Base-by-base conservation (phyloP, 2,113 vertebrate species). In the Oncorhynchus nerka region DNA sequence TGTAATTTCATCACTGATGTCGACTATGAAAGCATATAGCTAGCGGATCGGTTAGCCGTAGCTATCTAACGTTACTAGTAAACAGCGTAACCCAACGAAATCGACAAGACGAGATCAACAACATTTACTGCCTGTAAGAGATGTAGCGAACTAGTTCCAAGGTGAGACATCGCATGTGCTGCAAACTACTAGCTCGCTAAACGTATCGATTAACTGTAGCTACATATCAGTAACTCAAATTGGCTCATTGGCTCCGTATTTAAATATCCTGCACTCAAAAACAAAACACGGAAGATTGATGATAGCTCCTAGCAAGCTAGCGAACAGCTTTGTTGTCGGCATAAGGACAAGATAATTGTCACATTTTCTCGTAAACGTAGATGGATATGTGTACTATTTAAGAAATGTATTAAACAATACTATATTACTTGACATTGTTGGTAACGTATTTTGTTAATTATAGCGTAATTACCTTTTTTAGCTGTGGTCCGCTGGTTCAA, bases 381-480 rank as follows among this genome's bases (percentile, higher is more conserved):
- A 15, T 19, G 8, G 39, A 30, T 12, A 70, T 1, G 22, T 0
- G 55, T 26, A 19, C 4, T 9, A 12, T 8, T 51, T 67, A 57
- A 9, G 15, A 19, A 15, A 1, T 16, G 45, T 16, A 5, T 26
- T 48, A 0, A 13, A 75, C 49, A 3, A 48, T n/a, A 2, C 0
- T 22, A 39, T 1, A 13, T 11, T 51, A 1, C 13, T 3, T 79
- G 71, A 83, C 62, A 16, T 4, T 0, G 2, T 70, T 19, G 30
- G 6, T 28, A 1, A 32, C 20, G 51, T 20, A 69, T 73, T 22
- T 49, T 65, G 15, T 69, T 11, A 20, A 22, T 78, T 45, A 73
- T 77, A 66, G 77, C 65, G 4, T 13, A 84, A 26, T 19, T 91
- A 93, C 92, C 92, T 92, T 92, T 39, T 57, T 89, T 80, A 74